These are phyloP conservation scores for Torymus tubicola DNA, from an alignment of 2,888 invertebrate species.

Conservation along the genomic window DNA sequence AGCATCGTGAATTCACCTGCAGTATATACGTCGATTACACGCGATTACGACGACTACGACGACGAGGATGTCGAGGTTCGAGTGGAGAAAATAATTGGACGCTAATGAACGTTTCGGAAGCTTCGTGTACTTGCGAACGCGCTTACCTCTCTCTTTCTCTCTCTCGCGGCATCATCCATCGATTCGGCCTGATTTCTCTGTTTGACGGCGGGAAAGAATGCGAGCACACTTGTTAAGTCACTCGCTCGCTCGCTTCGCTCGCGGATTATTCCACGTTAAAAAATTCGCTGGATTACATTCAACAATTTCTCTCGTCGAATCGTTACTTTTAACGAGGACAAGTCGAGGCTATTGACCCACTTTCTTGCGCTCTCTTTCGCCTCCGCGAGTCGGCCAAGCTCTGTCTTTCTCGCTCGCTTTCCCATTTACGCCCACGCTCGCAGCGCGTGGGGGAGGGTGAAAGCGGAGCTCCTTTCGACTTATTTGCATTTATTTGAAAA, in stretches of 20 bases:
- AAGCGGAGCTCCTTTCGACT: slow-evolving; percentile 14
- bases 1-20: no score
- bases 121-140: background rate
- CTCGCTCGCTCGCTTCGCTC: slow-evolving; percentile 8
- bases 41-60: background rate
- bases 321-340: slow-evolving; percentile 51
- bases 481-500: slow-evolving; percentile 48
- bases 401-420: slow-evolving; percentile 5
- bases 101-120: slow-evolving; percentile 66
- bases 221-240: slow-evolving; percentile 49
- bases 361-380: slow-evolving; percentile 13
- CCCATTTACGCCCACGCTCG: slow-evolving; percentile 19
- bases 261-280: slow-evolving; percentile 66
- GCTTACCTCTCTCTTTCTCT: background rate
- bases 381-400: background rate
- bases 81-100: slow-evolving; percentile 70
- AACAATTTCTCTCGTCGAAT: slow-evolving; percentile 36
- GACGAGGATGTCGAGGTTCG: background rate
- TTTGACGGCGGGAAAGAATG: background rate
- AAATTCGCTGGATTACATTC: slow-evolving; percentile 60
- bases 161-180: background rate
- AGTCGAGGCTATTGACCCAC: slow-evolving; percentile 47
- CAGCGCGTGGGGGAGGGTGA: background rate
- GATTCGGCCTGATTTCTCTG: slow-evolving; percentile 46
- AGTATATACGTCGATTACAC: background rate